Percentiles rank a stretch among this genome's conserved stretches.
phyloP scores from a whole-genome alignment of 2,113 vertebrate genomes.

The Catharus bicknelli region DNA sequence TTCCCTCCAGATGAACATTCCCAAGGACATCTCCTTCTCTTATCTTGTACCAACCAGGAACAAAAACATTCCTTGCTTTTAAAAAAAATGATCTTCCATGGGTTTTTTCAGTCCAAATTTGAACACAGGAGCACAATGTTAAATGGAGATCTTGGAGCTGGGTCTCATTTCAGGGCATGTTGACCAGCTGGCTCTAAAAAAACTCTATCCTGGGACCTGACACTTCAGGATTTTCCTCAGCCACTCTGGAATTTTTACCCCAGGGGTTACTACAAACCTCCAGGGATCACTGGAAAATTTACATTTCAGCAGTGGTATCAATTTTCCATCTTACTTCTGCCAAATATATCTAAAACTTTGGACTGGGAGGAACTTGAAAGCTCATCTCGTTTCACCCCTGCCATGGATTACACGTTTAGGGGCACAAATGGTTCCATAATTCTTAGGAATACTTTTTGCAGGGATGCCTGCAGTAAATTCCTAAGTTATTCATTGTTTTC shows the following conservation, averaged over 20 bases:
- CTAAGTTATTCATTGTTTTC: neutral
- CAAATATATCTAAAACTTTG: neutral
- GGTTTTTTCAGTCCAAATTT: neutral
- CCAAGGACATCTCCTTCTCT: constrained; percentile 14
- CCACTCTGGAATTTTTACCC: neutral
- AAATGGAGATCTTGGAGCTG: neutral
- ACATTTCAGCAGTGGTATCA: fast-evolving
- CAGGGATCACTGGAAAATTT: neutral
- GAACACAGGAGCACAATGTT: neutral
- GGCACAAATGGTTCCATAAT: neutral
- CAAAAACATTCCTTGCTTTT: neutral
- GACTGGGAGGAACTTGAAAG: neutral
- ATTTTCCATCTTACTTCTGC: neutral
- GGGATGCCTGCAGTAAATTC: neutral
- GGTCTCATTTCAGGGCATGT: neutral
- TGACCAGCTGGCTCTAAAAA: neutral
- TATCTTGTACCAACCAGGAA: neutral
- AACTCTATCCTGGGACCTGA: neutral
- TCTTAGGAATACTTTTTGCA: neutral
- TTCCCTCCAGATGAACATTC: constrained; percentile 1
- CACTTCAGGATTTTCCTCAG: neutral
- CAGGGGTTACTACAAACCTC: neutral
- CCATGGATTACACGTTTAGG: neutral
- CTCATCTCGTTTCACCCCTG: fast-evolving
- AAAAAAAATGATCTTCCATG: neutral